Percentiles rank a stretch among this genome's conserved stretches.
Conservation (phyloP, 1,140 invertebrate genomes). For the Elysia chlorotica region DNA sequence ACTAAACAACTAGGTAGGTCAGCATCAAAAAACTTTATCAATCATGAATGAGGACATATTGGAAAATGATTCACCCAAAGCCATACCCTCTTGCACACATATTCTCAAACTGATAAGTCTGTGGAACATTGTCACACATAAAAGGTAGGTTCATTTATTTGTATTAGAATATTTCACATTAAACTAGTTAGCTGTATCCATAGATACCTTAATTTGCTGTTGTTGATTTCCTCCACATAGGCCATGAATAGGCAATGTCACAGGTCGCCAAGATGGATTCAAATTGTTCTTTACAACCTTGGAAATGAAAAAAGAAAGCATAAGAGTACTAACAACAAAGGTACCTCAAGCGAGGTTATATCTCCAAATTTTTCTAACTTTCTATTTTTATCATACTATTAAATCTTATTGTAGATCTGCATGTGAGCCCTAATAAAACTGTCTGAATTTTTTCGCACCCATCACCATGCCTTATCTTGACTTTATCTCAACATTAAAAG, state of each 20-base stretch:
- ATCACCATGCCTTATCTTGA: too few species aligned
- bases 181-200: not conserved
- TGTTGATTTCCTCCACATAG: slow-evolving; percentile 59
- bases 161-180: not conserved
- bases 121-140: too few species aligned
- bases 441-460: too few species aligned
- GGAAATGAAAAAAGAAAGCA: slow-evolving; percentile 21
- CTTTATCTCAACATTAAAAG: too few species aligned
- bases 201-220: slow-evolving; percentile 48
- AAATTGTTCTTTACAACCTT: slow-evolving; percentile 61
- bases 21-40: not conserved
- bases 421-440: too few species aligned
- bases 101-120: not conserved
- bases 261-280: slow-evolving; percentile 62
- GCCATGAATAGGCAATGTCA: slow-evolving; percentile 53
- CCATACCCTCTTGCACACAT: not conserved
- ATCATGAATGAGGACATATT: not conserved
- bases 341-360: too few species aligned
- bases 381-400: too few species aligned
- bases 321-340: not conserved
- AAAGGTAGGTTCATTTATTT: not conserved
- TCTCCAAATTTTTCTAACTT: too few species aligned
- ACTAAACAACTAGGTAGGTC: too few species aligned
- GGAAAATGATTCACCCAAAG: not conserved
- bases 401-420: too few species aligned